Evolutionary conservation across 2,113 vertebrate genomes (phyloP).

Genomic region (Chaenogobius annularis): DNA sequence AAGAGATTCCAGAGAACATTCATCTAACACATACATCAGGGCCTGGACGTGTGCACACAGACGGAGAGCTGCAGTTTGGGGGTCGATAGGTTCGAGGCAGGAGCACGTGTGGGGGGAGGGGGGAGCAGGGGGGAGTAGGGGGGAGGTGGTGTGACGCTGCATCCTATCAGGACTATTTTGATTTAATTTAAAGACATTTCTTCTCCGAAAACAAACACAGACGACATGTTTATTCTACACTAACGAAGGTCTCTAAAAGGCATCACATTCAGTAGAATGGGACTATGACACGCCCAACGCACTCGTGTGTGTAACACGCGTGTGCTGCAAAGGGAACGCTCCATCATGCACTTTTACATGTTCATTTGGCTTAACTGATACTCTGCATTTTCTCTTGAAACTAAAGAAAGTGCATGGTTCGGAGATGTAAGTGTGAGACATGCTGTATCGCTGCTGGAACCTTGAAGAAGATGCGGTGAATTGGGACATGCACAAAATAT

Average conservation of each 20-base stretch:
- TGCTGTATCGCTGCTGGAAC: no score
- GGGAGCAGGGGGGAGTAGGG: neutral
- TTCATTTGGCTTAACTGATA: slow-evolving; percentile 11
- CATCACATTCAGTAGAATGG: slow-evolving; percentile 30
- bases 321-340: neutral
- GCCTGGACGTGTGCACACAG: slow-evolving; percentile 18
- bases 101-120: neutral
- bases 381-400: slow-evolving; percentile 29
- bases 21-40: slow-evolving; percentile 29
- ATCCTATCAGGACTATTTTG: slow-evolving; percentile 40
- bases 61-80: slow-evolving; percentile 15
- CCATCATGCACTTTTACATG: neutral
- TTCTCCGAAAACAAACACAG: slow-evolving; percentile 28
- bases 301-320: neutral
- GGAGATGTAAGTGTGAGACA: neutral
- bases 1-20: slow-evolving; percentile 21
- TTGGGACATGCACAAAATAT: no score
- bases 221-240: slow-evolving; percentile 24
- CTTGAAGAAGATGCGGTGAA: no score
- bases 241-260: slow-evolving; percentile 8
- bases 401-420: neutral
- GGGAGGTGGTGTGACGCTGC: slow-evolving; percentile 50
- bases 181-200: slow-evolving; percentile 44
- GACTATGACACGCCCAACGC: slow-evolving; percentile 35
- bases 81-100: slow-evolving; percentile 11